These are phyloP conservation scores for Helicoverpa zea DNA, from an alignment of 1,140 invertebrate species.

Conservation along the genomic window DNA sequence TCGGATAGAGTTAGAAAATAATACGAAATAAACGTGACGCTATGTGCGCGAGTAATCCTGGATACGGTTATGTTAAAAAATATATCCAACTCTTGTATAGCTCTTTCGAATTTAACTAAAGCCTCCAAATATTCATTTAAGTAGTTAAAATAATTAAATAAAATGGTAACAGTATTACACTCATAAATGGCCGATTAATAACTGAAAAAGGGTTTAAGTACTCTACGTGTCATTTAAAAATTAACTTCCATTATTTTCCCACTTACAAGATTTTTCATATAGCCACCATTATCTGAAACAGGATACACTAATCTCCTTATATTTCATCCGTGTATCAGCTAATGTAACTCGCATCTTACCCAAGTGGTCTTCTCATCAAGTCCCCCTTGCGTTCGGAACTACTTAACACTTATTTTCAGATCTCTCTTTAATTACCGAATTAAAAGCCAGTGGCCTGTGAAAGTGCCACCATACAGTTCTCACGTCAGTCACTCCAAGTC, in stretches of 20 bases:
- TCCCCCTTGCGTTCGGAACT: slow-evolving; percentile 22
- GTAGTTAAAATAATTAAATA: neutral
- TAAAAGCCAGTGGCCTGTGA: slow-evolving; percentile 69
- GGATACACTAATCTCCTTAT: neutral
- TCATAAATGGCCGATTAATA: no score
- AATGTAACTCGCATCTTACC: slow-evolving; percentile 2
- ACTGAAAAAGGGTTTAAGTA: neutral
- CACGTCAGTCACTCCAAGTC: slow-evolving; percentile 71
- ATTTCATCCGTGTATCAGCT: neutral
- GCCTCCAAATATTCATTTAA: neutral
- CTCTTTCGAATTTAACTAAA: neutral
- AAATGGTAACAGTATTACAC: neutral
- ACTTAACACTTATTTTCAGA: slow-evolving; percentile 54
- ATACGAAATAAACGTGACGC: slow-evolving; percentile 33
- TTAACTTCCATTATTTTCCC: neutral
- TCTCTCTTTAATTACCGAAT: slow-evolving; percentile 70
- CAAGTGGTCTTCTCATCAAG: slow-evolving; percentile 33
- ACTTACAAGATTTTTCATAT: no score
- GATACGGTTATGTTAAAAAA: slow-evolving; percentile 1
- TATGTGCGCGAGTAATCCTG: slow-evolving; percentile 18
- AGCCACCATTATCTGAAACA: neutral
- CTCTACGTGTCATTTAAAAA: neutral
- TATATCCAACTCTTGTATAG: neutral
- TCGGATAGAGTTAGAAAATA: slow-evolving; percentile 35
- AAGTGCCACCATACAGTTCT: slow-evolving; percentile 66